Evolutionary conservation across 2,888 invertebrate genomes (phyloP), one percentile per base, ranked within the genome.

Genomic region (Mimumesa dahlbomi): DNA sequence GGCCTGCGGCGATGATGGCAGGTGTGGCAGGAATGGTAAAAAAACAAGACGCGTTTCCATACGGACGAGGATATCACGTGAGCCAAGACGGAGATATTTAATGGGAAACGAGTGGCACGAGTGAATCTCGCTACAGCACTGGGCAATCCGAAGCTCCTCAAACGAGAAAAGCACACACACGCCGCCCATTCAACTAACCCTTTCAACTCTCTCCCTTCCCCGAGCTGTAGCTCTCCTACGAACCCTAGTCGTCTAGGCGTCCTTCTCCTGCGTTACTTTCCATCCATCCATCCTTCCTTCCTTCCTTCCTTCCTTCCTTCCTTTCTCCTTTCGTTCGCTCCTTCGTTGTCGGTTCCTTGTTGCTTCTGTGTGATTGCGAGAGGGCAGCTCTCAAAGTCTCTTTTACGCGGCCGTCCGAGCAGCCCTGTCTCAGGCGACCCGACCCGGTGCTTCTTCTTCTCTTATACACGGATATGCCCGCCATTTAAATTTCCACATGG

Each of bases 91-190:
- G 25, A 5, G 6, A 14, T 7, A 11, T 9, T n/a, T 2, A 45
- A 19, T 3, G 29, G 18, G 18, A 48, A 16, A 48, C 3, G 9
- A 11, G 11, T 11, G 29, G 13, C 7, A 34, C n/a, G 25, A 2
- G 31, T 31, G 57, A 48, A 54, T 22, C 63, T 43, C 36, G 53
- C 42, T n/a, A 74, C 77, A 59, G 68, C 61, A 77, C 77, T 77
- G 74, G 72, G 61, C 74, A 82, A 85, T 83, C 77, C 82, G 78
- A 82, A 63, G 82, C 82, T 84, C 80, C 84, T 82, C 84, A 83
- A 85, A 84, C 85, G 82, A 85, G 84, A 80, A 86, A 85, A 84
- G 84, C 85, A 84, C 83, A 84, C 84, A 86, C 84, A 82, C 82
- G 83, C 79, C 79, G 80, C 76, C 84, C 85, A 86, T 86, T 85